Conservation (phyloP, 1,140 invertebrate genomes). For the Panagrolaimus sp. region DNA sequence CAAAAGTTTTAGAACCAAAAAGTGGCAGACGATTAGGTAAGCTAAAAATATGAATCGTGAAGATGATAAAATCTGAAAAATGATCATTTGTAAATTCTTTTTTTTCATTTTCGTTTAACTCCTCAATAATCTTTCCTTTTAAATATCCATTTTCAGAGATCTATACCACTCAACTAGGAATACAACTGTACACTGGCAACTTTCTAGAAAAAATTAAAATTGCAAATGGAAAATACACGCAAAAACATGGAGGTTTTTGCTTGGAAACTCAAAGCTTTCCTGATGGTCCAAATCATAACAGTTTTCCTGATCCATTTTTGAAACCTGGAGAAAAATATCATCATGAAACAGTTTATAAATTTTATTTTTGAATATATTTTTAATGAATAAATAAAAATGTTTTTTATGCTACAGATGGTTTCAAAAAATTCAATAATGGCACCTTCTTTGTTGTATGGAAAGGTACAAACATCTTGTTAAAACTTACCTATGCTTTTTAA, state of each 20-base stretch:
- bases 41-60: too few relatives aligned
- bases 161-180: constrained; percentile 76
- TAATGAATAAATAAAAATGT: too few relatives aligned
- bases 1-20: neutral
- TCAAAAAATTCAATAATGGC: too few relatives aligned
- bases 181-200: constrained; percentile 82
- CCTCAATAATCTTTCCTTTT: too few relatives aligned
- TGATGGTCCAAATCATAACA: constrained; percentile 74
- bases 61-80: too few relatives aligned
- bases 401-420: too few relatives aligned
- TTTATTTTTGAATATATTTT: too few relatives aligned
- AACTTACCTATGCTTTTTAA: too few relatives aligned
- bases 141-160: constrained; percentile 65
- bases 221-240: constrained; percentile 68
- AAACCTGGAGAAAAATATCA: constrained; percentile 70
- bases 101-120: too few relatives aligned
- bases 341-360: constrained; percentile 60
- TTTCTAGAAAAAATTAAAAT: constrained; percentile 65
- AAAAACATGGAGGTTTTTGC: constrained; percentile 75
- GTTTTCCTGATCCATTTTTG: constrained; percentile 71
- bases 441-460: too few relatives aligned
- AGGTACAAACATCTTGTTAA: too few relatives aligned
- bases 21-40: constrained; percentile 4
- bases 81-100: too few relatives aligned
- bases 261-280: constrained; percentile 87